These are phyloP conservation scores for Camarhynchus parvulus DNA, from an alignment of 2,113 vertebrate species.

Conservation along the genomic window DNA sequence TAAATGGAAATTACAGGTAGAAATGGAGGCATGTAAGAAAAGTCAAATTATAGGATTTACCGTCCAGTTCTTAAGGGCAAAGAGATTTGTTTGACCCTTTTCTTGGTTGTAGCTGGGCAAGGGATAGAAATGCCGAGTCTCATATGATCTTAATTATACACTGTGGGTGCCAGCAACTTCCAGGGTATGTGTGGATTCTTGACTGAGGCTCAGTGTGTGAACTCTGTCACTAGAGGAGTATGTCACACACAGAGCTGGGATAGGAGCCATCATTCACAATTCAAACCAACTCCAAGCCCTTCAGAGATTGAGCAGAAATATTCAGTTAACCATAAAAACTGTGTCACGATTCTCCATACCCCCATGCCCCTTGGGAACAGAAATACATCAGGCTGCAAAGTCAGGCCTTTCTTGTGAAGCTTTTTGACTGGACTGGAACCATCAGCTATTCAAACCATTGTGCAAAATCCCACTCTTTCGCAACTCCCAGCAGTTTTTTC, in stretches of 20 bases:
- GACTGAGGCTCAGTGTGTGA: conserved; percentile 54
- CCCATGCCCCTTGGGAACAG: conserved; percentile 14
- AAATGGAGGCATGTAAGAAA: neutral
- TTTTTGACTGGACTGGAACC: conserved; percentile 25
- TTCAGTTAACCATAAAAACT: conserved; percentile 55
- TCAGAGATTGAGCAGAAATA: conserved; percentile 54
- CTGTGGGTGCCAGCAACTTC: conserved; percentile 40
- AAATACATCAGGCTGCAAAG: conserved; percentile 29
- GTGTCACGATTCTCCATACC: conserved; percentile 26
- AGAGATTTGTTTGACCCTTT: neutral
- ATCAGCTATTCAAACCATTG: conserved; percentile 6
- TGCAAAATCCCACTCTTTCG: neutral
- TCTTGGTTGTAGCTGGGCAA: neutral
- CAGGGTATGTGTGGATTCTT: conserved; percentile 48
- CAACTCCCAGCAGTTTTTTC: neutral
- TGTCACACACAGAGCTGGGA: conserved; percentile 66
- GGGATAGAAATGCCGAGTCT: neutral
- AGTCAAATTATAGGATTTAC: neutral
- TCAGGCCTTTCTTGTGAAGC: conserved; percentile 21
- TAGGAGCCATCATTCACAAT: conserved; percentile 67
- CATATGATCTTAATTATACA: conserved; percentile 32
- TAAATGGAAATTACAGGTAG: neutral
- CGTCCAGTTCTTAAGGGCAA: neutral
- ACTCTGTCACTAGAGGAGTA: conserved; percentile 47
- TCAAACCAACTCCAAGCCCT: conserved; percentile 46